A percentile compares a stretch with the other conserved stretches of the same genome.
Evolutionary conservation across 2,797 vertebrate genomes (phyloP).

Genomic region (Enteromius radiatus): DNA sequence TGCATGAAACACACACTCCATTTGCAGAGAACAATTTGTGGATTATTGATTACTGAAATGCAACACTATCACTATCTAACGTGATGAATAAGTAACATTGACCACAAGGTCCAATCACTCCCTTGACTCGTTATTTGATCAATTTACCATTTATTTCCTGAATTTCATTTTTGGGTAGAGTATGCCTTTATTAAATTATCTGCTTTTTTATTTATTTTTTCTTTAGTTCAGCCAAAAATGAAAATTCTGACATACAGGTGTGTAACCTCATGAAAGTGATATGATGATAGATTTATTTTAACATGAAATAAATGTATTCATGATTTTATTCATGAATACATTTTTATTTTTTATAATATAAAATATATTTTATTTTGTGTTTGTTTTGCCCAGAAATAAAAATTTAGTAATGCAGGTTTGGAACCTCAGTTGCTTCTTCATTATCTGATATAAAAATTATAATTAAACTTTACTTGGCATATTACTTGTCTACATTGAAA

Average conservation of each 20-base stretch:
- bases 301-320: no score
- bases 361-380: no score
- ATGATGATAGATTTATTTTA: neutral
- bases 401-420: no score
- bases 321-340: no score
- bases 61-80: neutral
- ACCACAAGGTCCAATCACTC: neutral
- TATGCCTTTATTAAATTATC: neutral
- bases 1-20: neutral
- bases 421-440: no score
- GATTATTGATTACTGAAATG: neutral
- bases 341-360: no score
- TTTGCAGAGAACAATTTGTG: neutral
- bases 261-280: neutral
- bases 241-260: neutral
- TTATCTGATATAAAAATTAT: no score
- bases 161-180: neutral
- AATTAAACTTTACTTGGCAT: no score
- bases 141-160: neutral
- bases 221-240: neutral
- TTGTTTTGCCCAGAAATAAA: neutral
- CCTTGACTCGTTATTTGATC: neutral
- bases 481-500: neutral
- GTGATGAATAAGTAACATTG: conserved; percentile 7
- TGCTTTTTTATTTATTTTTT: neutral